Percentiles rank a stretch among this genome's conserved stretches.
Conservation (phyloP, 2,113 vertebrate genomes). For the Mionectes macconnelli region DNA sequence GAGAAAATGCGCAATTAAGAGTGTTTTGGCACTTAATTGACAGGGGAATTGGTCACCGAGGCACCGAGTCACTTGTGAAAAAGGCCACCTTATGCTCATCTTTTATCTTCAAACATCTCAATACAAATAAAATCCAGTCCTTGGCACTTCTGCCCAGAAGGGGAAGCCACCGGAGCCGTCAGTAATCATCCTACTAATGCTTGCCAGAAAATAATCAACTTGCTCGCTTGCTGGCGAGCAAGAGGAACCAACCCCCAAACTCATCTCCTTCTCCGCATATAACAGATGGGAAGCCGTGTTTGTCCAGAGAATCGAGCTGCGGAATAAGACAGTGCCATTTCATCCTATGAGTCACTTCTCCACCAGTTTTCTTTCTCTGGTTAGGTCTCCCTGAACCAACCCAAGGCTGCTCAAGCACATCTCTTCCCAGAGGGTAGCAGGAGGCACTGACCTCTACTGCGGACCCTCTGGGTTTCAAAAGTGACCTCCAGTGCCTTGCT, state of each 20-base stretch:
- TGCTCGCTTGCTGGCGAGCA: neutral
- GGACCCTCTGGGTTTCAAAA: neutral
- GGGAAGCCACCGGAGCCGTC: neutral
- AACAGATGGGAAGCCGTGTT: slow-evolving; percentile 34
- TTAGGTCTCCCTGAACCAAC: neutral
- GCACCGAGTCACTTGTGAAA: neutral
- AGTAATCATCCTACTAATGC: neutral
- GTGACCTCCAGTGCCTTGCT: neutral
- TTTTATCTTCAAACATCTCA: slow-evolving; percentile 27
- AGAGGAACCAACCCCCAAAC: slow-evolving; percentile 48
- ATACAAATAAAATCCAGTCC: slow-evolving; percentile 22
- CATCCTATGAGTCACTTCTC: slow-evolving; percentile 40
- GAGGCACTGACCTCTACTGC: neutral
- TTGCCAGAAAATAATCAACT: slow-evolving; percentile 53
- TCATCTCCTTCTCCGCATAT: slow-evolving; percentile 30
- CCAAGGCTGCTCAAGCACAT: neutral
- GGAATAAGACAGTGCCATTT: slow-evolving; percentile 6
- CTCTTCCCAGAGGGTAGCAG: neutral
- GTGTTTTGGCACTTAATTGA: neutral
- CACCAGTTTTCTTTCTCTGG: neutral
- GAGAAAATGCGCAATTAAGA: neutral
- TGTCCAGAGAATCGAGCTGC: neutral
- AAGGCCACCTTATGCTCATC: slow-evolving; percentile 36
- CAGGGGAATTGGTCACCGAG: neutral
- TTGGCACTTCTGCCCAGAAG: slow-evolving; percentile 6